Base-by-base conservation (phyloP, 2,113 vertebrate genomes). In the Coptodon rendalli region DNA sequence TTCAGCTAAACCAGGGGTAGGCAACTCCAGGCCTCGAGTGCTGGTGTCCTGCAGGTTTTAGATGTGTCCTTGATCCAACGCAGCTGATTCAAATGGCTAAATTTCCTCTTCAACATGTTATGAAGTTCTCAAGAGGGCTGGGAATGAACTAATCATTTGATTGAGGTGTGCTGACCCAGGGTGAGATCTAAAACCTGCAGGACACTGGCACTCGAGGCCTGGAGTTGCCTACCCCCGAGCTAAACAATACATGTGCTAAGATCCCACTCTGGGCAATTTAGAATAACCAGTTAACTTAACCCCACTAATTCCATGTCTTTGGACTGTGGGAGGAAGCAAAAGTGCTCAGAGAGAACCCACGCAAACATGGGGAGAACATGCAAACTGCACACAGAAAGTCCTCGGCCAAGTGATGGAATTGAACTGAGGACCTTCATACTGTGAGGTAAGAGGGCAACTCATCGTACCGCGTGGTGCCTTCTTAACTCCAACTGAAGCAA, bases 381-480 rank as follows among this genome's bases (percentile, higher is more conserved):
- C 59, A 63, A 36, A 36, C 31, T 0, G 2, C 0, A 0, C 9
- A 11, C 29, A 34, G 57, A 17, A 63, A n/a, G 17, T 36, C 9
- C 17, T 11, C 10, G 2, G 31, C 61, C 17, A n/a, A 12, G 31
- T 66, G 61, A 17, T 36, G 4, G 31, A 12, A 66, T 7, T 66
- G 61, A 66, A 66, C 59, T 63, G 31, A 4, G 0, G 59, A 36
- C 2, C 9, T 66, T 66, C 31, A 12, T 36, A 17, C 31, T 66
- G 17, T 66, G 31, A 5, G 10, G 31, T 6, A 36, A 66, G 17
- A 66, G 19, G 17, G 59, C 36, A 63, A 36, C 4, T 63, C 17
- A 63, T 11, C 31, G 2, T 36, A n/a, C 61, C 0, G 4, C 10
- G 0, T 66, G 31, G 76, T 88, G 14, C 43, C 2, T 40, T 71